phyloP scores from a whole-genome alignment of 1,140 invertebrate species.

The Mya arenaria region DNA sequence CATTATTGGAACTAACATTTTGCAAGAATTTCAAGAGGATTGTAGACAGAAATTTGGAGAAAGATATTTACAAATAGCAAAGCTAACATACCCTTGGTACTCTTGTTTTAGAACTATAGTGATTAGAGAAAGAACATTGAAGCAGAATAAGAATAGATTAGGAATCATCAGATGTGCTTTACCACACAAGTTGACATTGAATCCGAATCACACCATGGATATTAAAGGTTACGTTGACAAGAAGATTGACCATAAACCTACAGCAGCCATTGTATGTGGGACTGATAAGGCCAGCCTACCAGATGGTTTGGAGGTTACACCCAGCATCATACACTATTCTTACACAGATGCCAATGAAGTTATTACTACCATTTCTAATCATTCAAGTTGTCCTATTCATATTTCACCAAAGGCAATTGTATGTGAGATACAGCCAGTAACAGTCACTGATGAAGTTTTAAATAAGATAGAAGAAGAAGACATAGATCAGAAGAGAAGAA shows the following conservation, averaged over 20 bases:
- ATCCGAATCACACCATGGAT: not conserved
- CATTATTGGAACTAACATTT: conserved; percentile 8
- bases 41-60: not conserved
- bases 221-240: not conserved
- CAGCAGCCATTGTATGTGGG: not conserved
- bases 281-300: not conserved
- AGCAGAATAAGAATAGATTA: not conserved
- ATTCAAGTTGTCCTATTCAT: not conserved
- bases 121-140: conserved; percentile 4
- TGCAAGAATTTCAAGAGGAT: not conserved
- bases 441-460: not conserved
- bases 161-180: not conserved
- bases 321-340: not conserved
- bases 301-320: not conserved
- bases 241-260: not conserved
- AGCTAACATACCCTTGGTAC: not conserved
- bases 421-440: not conserved
- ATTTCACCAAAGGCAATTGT: not conserved
- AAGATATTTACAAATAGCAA: not conserved
- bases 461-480: not conserved
- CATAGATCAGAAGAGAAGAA: not conserved
- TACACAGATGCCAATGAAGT: not conserved
- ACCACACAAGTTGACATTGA: not conserved
- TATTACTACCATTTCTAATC: not conserved
- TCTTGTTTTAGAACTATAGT: not conserved